These are phyloP conservation scores for Sarcophaga peregrina DNA, from an alignment of 1,140 invertebrate species.

Conservation along the genomic window DNA sequence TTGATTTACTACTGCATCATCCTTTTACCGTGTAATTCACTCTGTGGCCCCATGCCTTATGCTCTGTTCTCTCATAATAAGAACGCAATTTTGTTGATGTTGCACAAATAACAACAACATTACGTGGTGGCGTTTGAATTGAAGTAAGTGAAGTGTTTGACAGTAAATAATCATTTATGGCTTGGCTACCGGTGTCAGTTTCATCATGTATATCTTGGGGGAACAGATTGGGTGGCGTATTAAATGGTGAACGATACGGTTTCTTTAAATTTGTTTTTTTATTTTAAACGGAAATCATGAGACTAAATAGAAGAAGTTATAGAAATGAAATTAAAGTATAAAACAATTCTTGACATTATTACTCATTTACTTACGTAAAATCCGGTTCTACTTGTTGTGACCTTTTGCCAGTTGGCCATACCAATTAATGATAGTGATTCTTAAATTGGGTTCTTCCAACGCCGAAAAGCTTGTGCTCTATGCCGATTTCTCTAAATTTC, in stretches of 20 bases:
- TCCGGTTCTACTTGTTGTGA: too few species aligned
- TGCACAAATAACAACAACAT: neutral
- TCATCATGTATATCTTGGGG: conserved; percentile 17
- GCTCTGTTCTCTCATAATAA: neutral
- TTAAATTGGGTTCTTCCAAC: too few species aligned
- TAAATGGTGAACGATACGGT: neutral
- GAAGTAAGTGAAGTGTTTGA: neutral
- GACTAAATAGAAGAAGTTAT: neutral
- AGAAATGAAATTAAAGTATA: neutral
- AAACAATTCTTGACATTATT: neutral
- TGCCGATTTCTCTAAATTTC: too few species aligned
- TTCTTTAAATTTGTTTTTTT: neutral
- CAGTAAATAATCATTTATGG: conserved; percentile 35
- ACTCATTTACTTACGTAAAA: too few species aligned
- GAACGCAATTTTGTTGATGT: neutral
- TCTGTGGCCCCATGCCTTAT: neutral
- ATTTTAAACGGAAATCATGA: neutral
- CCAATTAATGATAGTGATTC: too few species aligned
- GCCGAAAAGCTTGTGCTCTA: too few species aligned
- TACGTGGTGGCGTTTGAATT: neutral
- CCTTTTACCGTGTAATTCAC: neutral
- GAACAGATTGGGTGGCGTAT: neutral
- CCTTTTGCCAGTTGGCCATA: too few species aligned
- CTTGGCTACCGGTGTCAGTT: neutral
- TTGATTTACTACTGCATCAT: neutral